A percentile compares a stretch with the other conserved stretches of the same genome.
Conservation (phyloP, 2,797 vertebrate species). For the Moxostoma hubbsi region DNA sequence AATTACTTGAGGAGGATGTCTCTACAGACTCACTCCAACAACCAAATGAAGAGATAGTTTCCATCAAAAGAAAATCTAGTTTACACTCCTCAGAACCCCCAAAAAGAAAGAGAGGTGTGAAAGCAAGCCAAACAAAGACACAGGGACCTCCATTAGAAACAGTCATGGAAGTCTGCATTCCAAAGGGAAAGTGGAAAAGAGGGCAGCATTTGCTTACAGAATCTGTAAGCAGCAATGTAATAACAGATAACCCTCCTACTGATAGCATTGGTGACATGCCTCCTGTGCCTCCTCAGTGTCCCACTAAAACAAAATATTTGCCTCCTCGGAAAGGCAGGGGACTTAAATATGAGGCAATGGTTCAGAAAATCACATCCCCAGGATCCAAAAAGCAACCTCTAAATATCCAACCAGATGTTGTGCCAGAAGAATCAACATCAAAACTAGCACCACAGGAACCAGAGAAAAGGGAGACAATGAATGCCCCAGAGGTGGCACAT, state of each 20-base stretch:
- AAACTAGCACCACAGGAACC: conserved; percentile 67
- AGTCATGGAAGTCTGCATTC: conserved; percentile 69
- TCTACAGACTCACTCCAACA: conserved; percentile 69
- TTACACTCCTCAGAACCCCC: conserved; percentile 76
- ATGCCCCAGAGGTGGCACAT: conserved; percentile 57
- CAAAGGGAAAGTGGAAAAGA: conserved; percentile 74
- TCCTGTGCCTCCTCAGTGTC: conserved; percentile 80
- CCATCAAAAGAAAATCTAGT: conserved; percentile 85
- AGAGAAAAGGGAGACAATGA: conserved; percentile 77
- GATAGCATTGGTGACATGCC: conserved; percentile 80
- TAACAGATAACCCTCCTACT: conserved; percentile 74
- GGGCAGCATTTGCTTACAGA: conserved; percentile 64
- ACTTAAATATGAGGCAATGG: conserved; percentile 96
- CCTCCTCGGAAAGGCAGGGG: conserved; percentile 95
- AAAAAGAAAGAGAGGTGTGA: conserved; percentile 82
- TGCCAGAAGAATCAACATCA: conserved; percentile 67
- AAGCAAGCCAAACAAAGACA: conserved; percentile 67
- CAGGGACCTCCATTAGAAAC: conserved; percentile 70
- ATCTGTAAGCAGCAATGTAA: conserved; percentile 52
- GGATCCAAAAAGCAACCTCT: conserved; percentile 89
- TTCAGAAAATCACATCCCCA: conserved; percentile 96
- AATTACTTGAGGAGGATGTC: conserved; percentile 64
- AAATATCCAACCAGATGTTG: conserved; percentile 71
- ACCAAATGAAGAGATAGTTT: conserved; percentile 74
- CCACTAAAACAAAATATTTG: conserved; percentile 95